These are phyloP conservation scores for Plebejus anna DNA, from an alignment of 2,888 invertebrate species.

Conservation along the genomic window DNA sequence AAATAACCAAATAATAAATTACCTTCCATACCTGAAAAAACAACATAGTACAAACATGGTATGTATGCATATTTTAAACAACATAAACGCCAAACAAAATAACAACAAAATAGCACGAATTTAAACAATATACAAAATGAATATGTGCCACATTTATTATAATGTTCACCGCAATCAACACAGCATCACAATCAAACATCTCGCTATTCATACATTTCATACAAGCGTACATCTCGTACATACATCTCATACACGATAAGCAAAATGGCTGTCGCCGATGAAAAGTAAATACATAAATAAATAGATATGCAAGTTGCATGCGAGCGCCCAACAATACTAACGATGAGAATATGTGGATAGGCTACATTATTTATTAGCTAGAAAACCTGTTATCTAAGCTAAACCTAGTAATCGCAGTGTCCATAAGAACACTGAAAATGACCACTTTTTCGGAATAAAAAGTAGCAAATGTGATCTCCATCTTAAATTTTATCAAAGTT, in stretches of 20 bases:
- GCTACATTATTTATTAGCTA: constrained; percentile 22
- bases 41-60: not conserved
- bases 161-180: constrained; percentile 36
- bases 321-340: constrained; percentile 47
- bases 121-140: constrained; percentile 17
- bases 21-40: too few species aligned
- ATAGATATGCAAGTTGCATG: constrained; percentile 56
- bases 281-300: constrained; percentile 70
- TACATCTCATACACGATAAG: constrained; percentile 55
- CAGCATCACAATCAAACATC: constrained; percentile 47
- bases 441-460: too few species aligned
- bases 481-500: too few species aligned
- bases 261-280: constrained; percentile 70
- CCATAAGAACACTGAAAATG: too few species aligned
- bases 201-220: constrained; percentile 32
- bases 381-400: not conserved
- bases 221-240: constrained; percentile 43
- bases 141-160: constrained; percentile 14
- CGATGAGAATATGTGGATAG: constrained; percentile 46
- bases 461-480: too few species aligned
- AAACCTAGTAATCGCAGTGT: too few species aligned
- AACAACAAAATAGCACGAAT: not conserved
- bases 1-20: too few species aligned
- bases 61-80: not conserved
- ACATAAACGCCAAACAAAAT: not conserved